phyloP scores from a whole-genome alignment of 2,888 invertebrate species.

The Theretra japonica region DNA sequence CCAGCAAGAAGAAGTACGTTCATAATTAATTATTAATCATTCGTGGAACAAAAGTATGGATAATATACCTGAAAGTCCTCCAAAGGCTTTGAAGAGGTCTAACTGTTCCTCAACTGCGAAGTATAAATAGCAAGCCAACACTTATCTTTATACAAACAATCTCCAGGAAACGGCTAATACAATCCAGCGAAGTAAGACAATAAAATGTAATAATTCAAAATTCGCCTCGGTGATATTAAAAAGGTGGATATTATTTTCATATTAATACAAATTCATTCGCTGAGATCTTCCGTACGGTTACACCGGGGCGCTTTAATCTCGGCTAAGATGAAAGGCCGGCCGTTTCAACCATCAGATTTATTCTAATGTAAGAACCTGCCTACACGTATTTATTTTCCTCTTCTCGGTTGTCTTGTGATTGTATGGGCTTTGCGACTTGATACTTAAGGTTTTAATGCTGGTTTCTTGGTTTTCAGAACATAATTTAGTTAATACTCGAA shows the following conservation, averaged over 20 bases:
- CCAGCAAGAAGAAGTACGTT: no score
- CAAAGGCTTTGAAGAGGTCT: no score
- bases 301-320: slow-evolving; percentile 47
- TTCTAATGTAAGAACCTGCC: slow-evolving; percentile 38
- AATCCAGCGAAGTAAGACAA: slow-evolving; percentile 26
- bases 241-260: slow-evolving; percentile 33
- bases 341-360: slow-evolving; percentile 36
- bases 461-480: background rate
- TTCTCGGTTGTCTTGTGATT: slow-evolving; percentile 3
- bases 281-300: slow-evolving; percentile 47
- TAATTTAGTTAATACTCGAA: background rate
- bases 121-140: no score
- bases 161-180: slow-evolving; percentile 17
- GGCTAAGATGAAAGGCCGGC: slow-evolving; percentile 47
- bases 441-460: no score
- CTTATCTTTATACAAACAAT: background rate
- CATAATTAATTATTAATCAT: no score
- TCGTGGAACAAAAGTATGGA: no score
- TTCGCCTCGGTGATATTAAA: slow-evolving; percentile 30
- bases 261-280: slow-evolving; percentile 45
- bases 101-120: no score
- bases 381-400: slow-evolving; percentile 20
- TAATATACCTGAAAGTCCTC: no score
- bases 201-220: slow-evolving; percentile 32
- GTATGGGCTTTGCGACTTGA: background rate